Conservation (phyloP, 37 sponge, comb jelly and placozoan genomes). For the Eunapius fragilis region DNA sequence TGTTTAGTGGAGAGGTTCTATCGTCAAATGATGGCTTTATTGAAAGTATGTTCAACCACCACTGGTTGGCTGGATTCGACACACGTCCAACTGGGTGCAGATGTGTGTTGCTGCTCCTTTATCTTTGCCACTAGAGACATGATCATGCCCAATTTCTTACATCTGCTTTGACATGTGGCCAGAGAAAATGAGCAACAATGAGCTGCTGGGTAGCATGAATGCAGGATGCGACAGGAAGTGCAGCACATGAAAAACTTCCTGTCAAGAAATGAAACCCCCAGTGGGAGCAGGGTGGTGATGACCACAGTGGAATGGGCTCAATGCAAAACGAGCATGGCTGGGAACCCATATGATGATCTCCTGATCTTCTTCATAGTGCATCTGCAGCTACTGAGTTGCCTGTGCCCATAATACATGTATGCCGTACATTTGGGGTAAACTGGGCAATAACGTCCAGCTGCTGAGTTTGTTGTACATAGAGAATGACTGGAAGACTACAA, state of each 20-base stretch:
- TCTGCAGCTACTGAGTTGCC: not conserved
- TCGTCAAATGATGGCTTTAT: too few relatives aligned
- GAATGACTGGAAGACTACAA: too few relatives aligned
- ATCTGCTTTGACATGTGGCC: conserved; percentile 61
- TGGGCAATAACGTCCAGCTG: too few relatives aligned
- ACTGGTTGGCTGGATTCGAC: too few relatives aligned
- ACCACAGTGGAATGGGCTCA: conserved; percentile 18
- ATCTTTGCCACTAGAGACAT: conserved; percentile 62
- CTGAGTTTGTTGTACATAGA: too few relatives aligned
- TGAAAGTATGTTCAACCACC: too few relatives aligned
- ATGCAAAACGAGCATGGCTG: conserved; percentile 25
- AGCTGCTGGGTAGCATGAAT: conserved; percentile 59
- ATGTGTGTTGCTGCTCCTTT: conserved; percentile 50
- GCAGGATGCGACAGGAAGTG: conserved; percentile 64
- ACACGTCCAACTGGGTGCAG: conserved; percentile 1
- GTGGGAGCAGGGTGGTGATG: conserved; percentile 8
- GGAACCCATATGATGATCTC: not conserved
- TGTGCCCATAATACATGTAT: conserved; percentile 23
- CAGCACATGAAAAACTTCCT: conserved; percentile 17
- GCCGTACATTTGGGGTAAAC: too few relatives aligned
- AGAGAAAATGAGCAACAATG: conserved; percentile 41
- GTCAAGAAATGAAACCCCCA: conserved; percentile 29
- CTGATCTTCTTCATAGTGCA: too few relatives aligned
- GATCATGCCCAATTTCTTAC: conserved; percentile 45
- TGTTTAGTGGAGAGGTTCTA: too few relatives aligned